A percentile compares a stretch with the other conserved stretches of the same genome.
Evolutionary conservation across 2,113 vertebrate genomes (phyloP).

Genomic region (Axis porcinus): DNA sequence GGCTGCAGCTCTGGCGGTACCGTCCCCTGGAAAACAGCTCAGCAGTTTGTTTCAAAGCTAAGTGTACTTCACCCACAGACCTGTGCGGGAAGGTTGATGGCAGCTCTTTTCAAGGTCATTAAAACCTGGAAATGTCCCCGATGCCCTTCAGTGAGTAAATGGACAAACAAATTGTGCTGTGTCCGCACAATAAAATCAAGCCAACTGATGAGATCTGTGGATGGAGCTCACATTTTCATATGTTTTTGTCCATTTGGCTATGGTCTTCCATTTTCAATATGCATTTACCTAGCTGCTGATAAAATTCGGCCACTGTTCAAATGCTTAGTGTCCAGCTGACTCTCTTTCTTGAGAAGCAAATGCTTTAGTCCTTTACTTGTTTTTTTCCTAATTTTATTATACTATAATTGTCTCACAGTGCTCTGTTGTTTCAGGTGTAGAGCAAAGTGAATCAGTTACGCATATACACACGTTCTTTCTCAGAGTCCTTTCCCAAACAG

Average conservation of each 20-base stretch:
- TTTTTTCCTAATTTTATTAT: background rate
- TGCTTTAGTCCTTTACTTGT: too few relatives aligned
- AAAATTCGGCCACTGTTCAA: fast-evolving
- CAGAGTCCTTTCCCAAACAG: too few relatives aligned
- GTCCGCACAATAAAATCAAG: background rate
- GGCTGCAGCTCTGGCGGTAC: fast-evolving
- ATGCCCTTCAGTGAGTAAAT: background rate
- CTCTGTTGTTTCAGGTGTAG: background rate
- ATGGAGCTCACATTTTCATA: fast-evolving
- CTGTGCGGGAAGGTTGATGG: fast-evolving
- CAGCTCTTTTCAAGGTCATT: fast-evolving
- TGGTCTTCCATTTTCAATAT: fast-evolving
- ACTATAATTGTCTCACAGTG: background rate
- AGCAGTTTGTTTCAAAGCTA: background rate
- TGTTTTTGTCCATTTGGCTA: fast-evolving
- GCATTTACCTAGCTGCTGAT: too few relatives aligned
- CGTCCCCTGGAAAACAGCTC: background rate
- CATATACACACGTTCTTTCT: background rate
- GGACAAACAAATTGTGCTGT: fast-evolving
- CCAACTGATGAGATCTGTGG: fast-evolving
- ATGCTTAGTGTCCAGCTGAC: fast-evolving
- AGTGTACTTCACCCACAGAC: fast-evolving
- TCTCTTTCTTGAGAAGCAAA: background rate
- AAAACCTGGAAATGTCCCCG: fast-evolving
- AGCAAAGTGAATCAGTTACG: background rate